Evolutionary conservation across 2,888 invertebrate species (phyloP).

Genomic region (Cantharis nigra): DNA sequence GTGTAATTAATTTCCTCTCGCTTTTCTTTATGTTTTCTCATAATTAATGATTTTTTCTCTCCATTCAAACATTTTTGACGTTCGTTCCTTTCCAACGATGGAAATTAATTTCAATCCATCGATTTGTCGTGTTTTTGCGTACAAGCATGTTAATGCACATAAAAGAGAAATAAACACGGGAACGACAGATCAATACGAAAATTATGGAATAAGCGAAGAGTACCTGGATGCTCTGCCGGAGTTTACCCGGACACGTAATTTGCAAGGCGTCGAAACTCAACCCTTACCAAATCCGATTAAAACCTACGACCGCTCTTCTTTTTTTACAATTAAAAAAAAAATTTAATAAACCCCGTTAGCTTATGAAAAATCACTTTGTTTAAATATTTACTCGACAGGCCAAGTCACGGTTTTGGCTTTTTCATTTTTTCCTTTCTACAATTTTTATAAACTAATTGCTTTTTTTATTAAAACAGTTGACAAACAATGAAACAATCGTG

Average conservation of each 20-base stretch:
- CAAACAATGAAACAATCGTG: neutral
- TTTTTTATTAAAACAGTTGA: neutral
- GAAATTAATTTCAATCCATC: neutral
- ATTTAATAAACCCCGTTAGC: neutral
- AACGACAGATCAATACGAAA: slow-evolving; percentile 18
- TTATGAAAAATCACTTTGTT: neutral
- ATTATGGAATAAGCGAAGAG: slow-evolving; percentile 15
- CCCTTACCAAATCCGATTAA: neutral
- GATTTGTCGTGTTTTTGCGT: neutral
- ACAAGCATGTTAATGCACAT: slow-evolving; percentile 10
- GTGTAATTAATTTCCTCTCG: slow-evolving; percentile 1
- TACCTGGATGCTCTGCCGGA: slow-evolving; percentile 15
- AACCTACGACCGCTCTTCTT: neutral
- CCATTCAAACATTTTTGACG: neutral
- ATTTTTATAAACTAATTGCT: neutral
- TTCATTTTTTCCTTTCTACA: neutral
- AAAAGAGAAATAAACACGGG: slow-evolving; percentile 9
- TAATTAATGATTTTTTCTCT: neutral
- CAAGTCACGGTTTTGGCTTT: neutral
- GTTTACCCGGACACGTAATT: slow-evolving; percentile 8
- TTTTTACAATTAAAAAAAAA: neutral
- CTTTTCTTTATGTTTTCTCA: neutral
- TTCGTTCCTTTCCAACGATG: neutral
- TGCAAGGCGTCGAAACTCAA: slow-evolving; percentile 8
- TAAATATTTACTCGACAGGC: neutral